A percentile compares a stretch with the other conserved stretches of the same genome.
phyloP scores from a whole-genome alignment of 1,140 invertebrate species.

The Drosophila nebulosa region DNA sequence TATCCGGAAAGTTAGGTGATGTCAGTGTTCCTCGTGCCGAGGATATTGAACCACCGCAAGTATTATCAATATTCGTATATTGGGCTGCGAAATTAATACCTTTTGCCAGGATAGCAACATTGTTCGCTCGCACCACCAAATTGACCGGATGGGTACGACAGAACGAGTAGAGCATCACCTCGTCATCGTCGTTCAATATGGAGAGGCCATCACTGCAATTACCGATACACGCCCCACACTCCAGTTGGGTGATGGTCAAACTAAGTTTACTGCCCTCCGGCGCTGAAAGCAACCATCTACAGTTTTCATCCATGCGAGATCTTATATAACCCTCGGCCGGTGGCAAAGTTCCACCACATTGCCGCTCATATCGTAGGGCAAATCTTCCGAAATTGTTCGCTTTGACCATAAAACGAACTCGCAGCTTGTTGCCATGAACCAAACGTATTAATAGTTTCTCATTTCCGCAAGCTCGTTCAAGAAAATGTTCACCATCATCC shows the following conservation, averaged over 20 bases:
- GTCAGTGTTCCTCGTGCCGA: constrained; percentile 85
- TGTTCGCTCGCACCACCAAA: constrained; percentile 44
- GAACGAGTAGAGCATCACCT: constrained; percentile 28
- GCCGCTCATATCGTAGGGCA: constrained; percentile 27
- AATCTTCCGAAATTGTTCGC: constrained; percentile 43
- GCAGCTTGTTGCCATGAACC: constrained; percentile 26
- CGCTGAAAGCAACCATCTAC: constrained; percentile 40
- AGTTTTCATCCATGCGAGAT: constrained; percentile 45
- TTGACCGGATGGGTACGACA: constrained; percentile 45
- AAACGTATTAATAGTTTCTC: not conserved
- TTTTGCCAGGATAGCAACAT: constrained; percentile 22
- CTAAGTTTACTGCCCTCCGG: constrained; percentile 44
- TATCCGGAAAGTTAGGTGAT: constrained; percentile 90
- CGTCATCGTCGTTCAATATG: constrained; percentile 27
- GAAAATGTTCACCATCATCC: constrained; percentile 7
- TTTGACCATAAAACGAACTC: constrained; percentile 24
- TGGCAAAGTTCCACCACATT: constrained; percentile 46
- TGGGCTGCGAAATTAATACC: constrained; percentile 45
- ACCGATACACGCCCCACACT: constrained; percentile 28
- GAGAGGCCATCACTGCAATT: constrained; percentile 39
- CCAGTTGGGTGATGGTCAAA: constrained; percentile 51
- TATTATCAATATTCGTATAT: constrained; percentile 66
- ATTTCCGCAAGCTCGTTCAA: constrained; percentile 37
- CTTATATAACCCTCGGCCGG: constrained; percentile 42
- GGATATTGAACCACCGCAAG: constrained; percentile 87